Percentiles rank a stretch among this genome's conserved stretches.
Conservation (phyloP, 2,797 vertebrate species). For the Phylloscopus collybita region DNA sequence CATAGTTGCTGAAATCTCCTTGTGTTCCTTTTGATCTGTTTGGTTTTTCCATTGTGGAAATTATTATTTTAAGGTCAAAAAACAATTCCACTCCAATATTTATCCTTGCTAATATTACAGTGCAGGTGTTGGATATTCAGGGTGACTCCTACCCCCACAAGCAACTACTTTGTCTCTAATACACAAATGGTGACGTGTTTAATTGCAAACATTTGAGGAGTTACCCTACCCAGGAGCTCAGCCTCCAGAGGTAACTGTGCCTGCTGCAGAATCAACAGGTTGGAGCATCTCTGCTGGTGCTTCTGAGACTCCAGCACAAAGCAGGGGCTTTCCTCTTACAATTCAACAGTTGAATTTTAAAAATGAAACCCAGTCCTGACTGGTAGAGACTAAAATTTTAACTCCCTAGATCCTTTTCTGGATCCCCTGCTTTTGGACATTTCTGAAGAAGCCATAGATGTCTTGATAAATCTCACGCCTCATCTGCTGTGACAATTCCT, state of each 20-base stretch:
- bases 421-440: not conserved
- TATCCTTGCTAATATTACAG: not conserved
- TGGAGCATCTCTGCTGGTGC: not conserved
- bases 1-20: not conserved
- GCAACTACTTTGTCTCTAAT: not conserved
- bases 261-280: not conserved
- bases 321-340: not conserved
- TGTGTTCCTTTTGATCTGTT: not conserved
- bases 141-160: not conserved
- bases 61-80: not conserved
- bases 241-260: not conserved
- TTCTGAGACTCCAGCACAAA: not conserved
- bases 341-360: not conserved
- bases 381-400: not conserved
- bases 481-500: not conserved
- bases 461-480: not conserved
- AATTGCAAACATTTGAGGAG: not conserved
- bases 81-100: not conserved
- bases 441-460: not conserved
- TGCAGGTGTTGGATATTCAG: not conserved
- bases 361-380: not conserved
- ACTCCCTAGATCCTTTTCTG: not conserved
- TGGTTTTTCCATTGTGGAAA: not conserved
- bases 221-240: not conserved
- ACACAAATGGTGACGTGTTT: not conserved